Evolutionary conservation across 1,140 invertebrate species (phyloP).

Genomic region (Reticulitermes speratus): DNA sequence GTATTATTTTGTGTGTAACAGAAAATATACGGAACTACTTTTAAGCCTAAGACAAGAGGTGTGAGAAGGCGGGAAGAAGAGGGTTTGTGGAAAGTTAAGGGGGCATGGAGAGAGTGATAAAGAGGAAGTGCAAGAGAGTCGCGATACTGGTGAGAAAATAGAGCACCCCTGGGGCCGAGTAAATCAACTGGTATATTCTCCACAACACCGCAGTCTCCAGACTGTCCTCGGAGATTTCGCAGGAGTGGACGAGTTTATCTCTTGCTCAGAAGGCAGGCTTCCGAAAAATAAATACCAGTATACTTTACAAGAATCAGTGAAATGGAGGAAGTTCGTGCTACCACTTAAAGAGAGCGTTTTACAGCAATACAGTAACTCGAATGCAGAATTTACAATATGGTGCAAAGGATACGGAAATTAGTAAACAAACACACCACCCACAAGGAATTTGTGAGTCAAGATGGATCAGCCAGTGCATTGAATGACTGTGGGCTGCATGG

Average conservation of each 20-base stretch:
- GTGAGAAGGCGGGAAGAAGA: background rate
- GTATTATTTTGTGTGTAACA: background rate
- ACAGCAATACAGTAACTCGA: too few species aligned
- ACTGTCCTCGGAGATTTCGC: background rate
- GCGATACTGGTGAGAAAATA: conserved; percentile 18
- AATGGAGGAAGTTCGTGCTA: too few species aligned
- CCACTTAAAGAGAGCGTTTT: too few species aligned
- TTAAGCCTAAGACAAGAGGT: background rate
- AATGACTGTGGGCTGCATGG: too few species aligned
- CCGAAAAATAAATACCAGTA: too few species aligned
- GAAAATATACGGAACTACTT: background rate
- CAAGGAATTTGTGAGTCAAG: too few species aligned
- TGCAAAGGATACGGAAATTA: too few species aligned
- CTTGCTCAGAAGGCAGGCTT: too few species aligned
- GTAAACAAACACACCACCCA: too few species aligned
- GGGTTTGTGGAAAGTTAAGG: background rate
- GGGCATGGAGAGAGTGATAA: background rate
- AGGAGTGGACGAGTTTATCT: background rate
- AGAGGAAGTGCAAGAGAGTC: conserved; percentile 4
- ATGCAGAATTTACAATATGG: too few species aligned
- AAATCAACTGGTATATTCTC: conserved; percentile 13
- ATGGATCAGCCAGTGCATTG: too few species aligned
- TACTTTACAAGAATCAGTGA: too few species aligned
- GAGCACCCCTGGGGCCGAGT: background rate
- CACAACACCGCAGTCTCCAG: background rate